A percentile compares a stretch with the other conserved stretches of the same genome.
Evolutionary conservation across 2,797 vertebrate genomes (phyloP).

Genomic region (Sebastes miniatus): DNA sequence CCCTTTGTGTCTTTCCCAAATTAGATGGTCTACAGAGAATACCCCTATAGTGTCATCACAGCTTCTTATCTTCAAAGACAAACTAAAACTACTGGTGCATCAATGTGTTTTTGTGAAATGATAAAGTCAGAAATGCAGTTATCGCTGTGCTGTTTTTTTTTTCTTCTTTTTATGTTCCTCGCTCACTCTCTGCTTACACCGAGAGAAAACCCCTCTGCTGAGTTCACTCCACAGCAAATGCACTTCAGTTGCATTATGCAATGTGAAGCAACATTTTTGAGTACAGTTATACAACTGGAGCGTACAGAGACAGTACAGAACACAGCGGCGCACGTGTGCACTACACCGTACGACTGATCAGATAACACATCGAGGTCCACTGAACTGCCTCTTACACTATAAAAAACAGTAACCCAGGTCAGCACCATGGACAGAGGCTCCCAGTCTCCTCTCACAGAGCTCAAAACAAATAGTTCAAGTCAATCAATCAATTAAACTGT

Average conservation of each 20-base stretch:
- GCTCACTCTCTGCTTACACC: background rate
- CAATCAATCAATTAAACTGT: no score
- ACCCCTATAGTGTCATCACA: background rate
- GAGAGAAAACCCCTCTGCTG: background rate
- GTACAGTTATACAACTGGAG: background rate
- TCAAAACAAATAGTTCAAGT: no score
- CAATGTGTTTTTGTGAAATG: background rate
- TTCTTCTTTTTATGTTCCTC: background rate
- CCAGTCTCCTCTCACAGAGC: background rate
- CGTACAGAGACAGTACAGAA: background rate
- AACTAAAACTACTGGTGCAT: background rate
- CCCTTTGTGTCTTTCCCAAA: no score
- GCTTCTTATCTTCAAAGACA: background rate
- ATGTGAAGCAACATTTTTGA: background rate
- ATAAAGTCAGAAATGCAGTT: background rate
- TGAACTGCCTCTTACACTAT: no score
- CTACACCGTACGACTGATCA: background rate
- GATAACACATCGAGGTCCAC: background rate
- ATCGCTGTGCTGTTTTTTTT: background rate
- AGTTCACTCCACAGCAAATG: background rate
- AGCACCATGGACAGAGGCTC: slow-evolving; percentile 13
- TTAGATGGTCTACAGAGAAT: background rate
- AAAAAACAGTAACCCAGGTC: background rate
- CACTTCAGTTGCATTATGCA: background rate
- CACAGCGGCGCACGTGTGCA: background rate